Evolutionary conservation across 2,888 invertebrate genomes (phyloP).

Genomic region (Ectropis crepuscularia): DNA sequence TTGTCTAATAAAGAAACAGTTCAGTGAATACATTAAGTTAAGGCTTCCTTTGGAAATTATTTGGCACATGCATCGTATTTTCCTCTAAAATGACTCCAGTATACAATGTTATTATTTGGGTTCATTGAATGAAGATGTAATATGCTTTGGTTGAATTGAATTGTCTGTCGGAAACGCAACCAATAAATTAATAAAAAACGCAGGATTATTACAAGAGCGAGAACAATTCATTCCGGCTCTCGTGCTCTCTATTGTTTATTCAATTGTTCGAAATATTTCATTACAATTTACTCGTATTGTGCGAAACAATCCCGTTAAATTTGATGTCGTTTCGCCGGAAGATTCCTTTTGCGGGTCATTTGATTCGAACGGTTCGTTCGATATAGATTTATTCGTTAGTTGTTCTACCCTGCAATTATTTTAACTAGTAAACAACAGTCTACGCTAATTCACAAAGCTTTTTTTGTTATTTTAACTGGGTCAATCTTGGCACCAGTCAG

Average conservation of each 20-base stretch:
- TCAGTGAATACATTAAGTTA: too few relatives aligned
- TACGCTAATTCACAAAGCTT: too few relatives aligned
- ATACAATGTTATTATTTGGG: too few relatives aligned
- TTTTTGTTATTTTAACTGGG: too few relatives aligned
- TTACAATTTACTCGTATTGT: constrained; percentile 65
- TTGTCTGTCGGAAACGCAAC: constrained; percentile 35
- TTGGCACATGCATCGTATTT: too few relatives aligned
- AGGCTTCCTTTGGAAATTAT: too few relatives aligned
- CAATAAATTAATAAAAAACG: constrained; percentile 36
- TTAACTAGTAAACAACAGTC: background rate
- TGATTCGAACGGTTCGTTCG: constrained; percentile 49
- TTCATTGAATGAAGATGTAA: constrained; percentile 19
- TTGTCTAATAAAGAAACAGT: too few relatives aligned
- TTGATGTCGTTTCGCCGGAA: constrained; percentile 46
- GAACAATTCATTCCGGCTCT: constrained; percentile 40
- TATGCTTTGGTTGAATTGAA: constrained; percentile 22
- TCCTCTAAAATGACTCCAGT: too few relatives aligned
- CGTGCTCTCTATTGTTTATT: constrained; percentile 52
- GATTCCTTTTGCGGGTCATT: constrained; percentile 52
- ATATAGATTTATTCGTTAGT: constrained; percentile 27
- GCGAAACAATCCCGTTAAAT: constrained; percentile 58
- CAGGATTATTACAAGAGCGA: constrained; percentile 35
- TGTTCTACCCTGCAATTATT: constrained; percentile 8
- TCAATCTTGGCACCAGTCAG: too few relatives aligned
- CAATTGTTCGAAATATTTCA: constrained; percentile 57